Percentiles rank a stretch among this genome's conserved stretches.
Conservation (phyloP, 2,113 vertebrate species). For the human region DNA sequence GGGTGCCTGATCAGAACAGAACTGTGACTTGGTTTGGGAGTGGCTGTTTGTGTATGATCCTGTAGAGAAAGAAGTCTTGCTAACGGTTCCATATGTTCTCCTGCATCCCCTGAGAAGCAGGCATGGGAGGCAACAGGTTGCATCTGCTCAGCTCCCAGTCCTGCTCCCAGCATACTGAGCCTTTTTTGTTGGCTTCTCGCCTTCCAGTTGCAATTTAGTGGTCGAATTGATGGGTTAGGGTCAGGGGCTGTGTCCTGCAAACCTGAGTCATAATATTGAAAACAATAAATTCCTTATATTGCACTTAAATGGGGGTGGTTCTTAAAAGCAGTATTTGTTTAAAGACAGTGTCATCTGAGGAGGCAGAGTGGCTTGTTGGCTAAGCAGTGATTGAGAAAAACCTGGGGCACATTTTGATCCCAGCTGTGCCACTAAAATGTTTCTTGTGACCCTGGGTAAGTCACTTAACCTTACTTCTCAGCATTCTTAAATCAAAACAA, state of each 20-base stretch:
- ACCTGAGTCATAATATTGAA: neutral
- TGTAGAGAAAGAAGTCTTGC: neutral
- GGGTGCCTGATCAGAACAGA: neutral
- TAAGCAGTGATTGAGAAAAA: conserved; percentile 5
- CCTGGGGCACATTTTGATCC: neutral
- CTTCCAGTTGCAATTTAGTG: neutral
- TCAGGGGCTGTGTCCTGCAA: neutral
- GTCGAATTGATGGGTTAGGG: neutral
- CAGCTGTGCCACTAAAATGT: neutral
- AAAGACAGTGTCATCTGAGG: neutral
- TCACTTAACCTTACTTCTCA: conserved; percentile 35
- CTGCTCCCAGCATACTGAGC: neutral
- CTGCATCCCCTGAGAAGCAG: neutral
- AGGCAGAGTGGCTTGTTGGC: neutral
- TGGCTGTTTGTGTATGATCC: neutral
- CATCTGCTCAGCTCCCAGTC: neutral
- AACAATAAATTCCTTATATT: neutral
- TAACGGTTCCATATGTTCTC: fast-evolving
- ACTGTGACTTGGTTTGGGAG: neutral
- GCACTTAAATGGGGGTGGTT: neutral
- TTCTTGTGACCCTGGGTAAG: conserved; percentile 17
- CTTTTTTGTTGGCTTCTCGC: neutral
- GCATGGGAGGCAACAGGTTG: neutral
- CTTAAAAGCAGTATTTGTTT: conserved; percentile 49
- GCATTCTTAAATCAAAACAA: neutral